A percentile compares a stretch with the other conserved stretches of the same genome.
Evolutionary conservation across 2,113 vertebrate species (phyloP).

Genomic region (Eidolon helvum): DNA sequence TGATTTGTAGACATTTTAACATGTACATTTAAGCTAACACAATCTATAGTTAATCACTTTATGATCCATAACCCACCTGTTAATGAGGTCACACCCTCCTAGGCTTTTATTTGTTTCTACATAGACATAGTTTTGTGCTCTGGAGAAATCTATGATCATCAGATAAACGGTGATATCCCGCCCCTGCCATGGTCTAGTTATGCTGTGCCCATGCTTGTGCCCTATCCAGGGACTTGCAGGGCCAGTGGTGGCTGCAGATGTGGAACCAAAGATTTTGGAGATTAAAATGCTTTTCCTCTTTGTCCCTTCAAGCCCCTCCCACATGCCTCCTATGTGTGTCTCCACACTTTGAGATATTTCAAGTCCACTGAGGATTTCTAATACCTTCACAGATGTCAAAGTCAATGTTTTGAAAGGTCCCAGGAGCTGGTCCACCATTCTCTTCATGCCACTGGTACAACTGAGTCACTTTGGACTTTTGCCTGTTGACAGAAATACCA

Average conservation of each 20-base stretch:
- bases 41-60: not conserved
- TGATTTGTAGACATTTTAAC: not conserved
- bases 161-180: too few species aligned
- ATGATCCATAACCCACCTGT: not conserved
- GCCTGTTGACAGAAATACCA: conserved; percentile 13
- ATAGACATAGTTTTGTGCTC: not conserved
- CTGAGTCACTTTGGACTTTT: not conserved
- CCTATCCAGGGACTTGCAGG: not conserved
- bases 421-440: not conserved
- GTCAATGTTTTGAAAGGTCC: conserved; percentile 35
- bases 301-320: not conserved
- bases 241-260: not conserved
- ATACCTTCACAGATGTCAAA: conserved; percentile 63
- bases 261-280: not conserved
- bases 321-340: not conserved
- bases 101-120: not conserved
- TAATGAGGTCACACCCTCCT: not conserved
- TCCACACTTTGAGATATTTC: not conserved
- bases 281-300: not conserved
- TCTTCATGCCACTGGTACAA: conserved; percentile 58
- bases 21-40: not conserved
- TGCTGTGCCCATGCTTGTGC: not conserved
- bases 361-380: not conserved
- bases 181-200: not conserved
- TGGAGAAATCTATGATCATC: not conserved